These are phyloP conservation scores for Bombus superbus DNA, from an alignment of 1,140 invertebrate genomes.

Conservation along the genomic window DNA sequence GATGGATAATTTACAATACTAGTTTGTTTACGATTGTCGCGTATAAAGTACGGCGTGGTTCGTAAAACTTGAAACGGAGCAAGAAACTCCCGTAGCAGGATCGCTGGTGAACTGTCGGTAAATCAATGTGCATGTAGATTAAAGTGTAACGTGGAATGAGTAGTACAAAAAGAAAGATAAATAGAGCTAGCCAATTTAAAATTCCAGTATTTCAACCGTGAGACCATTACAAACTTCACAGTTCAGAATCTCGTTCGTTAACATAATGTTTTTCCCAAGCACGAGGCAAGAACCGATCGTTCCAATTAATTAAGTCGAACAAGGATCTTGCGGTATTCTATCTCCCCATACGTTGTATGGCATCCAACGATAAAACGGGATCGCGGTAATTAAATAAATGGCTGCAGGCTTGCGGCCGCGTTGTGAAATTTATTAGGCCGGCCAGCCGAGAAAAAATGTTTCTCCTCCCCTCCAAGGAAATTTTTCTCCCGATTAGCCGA, in stretches of 20 bases:
- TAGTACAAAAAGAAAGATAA: neutral
- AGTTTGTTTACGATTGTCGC: neutral
- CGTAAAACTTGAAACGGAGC: neutral
- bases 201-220: neutral
- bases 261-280: neutral
- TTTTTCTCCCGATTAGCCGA: constrained; percentile 53
- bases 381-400: constrained; percentile 66
- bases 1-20: too few relatives aligned
- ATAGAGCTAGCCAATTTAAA: neutral
- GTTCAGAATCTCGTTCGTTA: neutral
- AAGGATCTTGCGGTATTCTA: constrained; percentile 20
- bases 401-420: neutral
- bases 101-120: neutral
- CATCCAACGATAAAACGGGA: constrained; percentile 61
- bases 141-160: neutral
- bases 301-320: constrained; percentile 58
- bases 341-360: neutral
- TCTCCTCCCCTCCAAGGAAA: constrained; percentile 28
- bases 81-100: neutral
- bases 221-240: too few relatives aligned
- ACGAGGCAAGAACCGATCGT: neutral
- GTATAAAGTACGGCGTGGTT: neutral
- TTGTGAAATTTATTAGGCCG: constrained; percentile 55
- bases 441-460: constrained; percentile 23
- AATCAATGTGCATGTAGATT: neutral